These are phyloP conservation scores for Marasmarcha lunaedactyla DNA, from an alignment of 2,888 invertebrate genomes.

Conservation along the genomic window DNA sequence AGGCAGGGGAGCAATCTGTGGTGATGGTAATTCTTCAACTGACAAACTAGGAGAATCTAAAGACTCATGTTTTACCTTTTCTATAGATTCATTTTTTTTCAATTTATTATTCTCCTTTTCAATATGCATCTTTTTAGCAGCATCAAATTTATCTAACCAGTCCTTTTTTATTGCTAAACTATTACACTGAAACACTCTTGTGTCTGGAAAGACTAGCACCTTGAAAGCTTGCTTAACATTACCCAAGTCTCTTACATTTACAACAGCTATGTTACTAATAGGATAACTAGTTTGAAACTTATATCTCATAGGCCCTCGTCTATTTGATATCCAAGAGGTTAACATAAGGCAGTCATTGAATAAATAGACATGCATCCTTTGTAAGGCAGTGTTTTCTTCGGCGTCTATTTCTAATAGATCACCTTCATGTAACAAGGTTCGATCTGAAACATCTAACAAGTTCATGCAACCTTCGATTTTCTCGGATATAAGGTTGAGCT, in stretches of 20 bases:
- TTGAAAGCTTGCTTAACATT: slow-evolving; percentile 94
- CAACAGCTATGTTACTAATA: slow-evolving; percentile 90
- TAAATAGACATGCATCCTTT: slow-evolving; percentile 91
- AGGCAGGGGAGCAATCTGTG: slow-evolving; percentile 63
- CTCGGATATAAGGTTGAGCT: slow-evolving; percentile 80
- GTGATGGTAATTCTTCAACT: slow-evolving; percentile 52
- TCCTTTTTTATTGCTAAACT: slow-evolving; percentile 86
- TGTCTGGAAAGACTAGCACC: slow-evolving; percentile 92
- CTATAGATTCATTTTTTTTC: slow-evolving; percentile 53
- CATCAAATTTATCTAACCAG: slow-evolving; percentile 93
- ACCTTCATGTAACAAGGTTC: slow-evolving; percentile 89
- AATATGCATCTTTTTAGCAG: slow-evolving; percentile 85
- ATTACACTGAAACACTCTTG: slow-evolving; percentile 91
- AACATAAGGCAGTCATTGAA: slow-evolving; percentile 94
- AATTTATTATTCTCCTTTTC: slow-evolving; percentile 72
- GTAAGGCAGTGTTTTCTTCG: slow-evolving; percentile 86
- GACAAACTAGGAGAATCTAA: slow-evolving; percentile 61
- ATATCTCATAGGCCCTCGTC: slow-evolving; percentile 83
- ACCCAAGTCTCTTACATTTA: slow-evolving; percentile 92
- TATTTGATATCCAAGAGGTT: slow-evolving; percentile 82
- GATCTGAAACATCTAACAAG: slow-evolving; percentile 79
- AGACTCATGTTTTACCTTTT: slow-evolving; percentile 46
- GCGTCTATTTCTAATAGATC: slow-evolving; percentile 91
- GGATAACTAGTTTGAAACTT: slow-evolving; percentile 88
- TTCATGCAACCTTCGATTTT: slow-evolving; percentile 90